These are phyloP conservation scores for Dorcus hopei DNA, from an alignment of 2,888 invertebrate genomes.

Conservation along the genomic window DNA sequence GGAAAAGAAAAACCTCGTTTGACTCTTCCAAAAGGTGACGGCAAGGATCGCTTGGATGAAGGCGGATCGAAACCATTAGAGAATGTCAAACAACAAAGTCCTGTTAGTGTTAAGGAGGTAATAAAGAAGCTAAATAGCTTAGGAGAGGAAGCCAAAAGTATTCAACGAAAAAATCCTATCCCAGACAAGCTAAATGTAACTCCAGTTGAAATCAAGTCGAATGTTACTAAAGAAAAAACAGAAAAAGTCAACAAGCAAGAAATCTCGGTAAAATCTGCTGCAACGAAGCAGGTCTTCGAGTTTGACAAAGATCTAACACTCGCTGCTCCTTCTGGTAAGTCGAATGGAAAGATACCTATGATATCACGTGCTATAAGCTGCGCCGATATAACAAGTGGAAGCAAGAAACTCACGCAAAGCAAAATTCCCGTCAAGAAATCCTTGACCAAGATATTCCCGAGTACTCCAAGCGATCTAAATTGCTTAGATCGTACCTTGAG, in stretches of 20 bases:
- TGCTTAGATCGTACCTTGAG: constrained; percentile 27
- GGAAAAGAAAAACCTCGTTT: too few species aligned
- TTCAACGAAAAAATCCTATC: too few species aligned
- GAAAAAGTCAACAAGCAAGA: background rate
- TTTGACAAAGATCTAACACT: too few species aligned
- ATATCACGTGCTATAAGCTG: constrained; percentile 39
- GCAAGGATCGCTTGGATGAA: background rate
- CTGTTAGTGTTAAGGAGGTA: constrained; percentile 37
- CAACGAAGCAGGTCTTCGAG: background rate
- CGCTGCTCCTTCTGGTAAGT: background rate
- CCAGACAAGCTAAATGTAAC: background rate
- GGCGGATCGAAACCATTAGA: background rate
- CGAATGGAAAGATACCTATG: constrained; percentile 11
- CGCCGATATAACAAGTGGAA: constrained; percentile 32
- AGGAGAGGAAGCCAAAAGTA: background rate
- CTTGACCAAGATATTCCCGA: constrained; percentile 42
- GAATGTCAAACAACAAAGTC: background rate
- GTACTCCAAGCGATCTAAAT: constrained; percentile 48
- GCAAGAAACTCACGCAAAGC: constrained; percentile 24
- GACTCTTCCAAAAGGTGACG: too few species aligned
- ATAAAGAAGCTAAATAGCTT: constrained; percentile 36
- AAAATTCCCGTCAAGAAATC: constrained; percentile 43
- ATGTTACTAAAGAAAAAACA: background rate
- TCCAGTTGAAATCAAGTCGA: background rate
- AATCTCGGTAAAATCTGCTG: background rate